Conservation (phyloP, 2,113 vertebrate genomes). For the Thermophis baileyi region DNA sequence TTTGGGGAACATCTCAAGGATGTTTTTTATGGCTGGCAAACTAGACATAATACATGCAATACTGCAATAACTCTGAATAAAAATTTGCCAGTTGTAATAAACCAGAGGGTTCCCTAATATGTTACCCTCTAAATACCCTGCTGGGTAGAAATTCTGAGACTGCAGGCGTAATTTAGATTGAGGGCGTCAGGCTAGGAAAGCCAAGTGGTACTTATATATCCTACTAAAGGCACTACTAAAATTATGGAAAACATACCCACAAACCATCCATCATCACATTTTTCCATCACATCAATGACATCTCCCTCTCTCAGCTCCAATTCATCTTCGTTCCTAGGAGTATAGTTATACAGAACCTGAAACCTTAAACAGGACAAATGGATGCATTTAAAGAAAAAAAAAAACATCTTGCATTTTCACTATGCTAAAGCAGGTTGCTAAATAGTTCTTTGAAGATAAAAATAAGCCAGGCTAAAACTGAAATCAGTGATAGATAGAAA, state of each 20-base stretch:
- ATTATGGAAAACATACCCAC: conserved; percentile 80
- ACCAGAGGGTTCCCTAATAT: background rate
- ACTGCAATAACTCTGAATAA: background rate
- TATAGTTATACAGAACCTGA: conserved; percentile 96
- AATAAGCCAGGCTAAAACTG: background rate
- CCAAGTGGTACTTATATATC: background rate
- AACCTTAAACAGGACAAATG: conserved; percentile 80
- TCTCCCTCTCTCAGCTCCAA: conserved; percentile 96
- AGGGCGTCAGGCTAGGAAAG: background rate
- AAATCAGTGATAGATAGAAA: background rate
- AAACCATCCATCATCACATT: conserved; percentile 98
- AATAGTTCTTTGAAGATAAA: background rate
- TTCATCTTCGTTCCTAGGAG: conserved; percentile 94
- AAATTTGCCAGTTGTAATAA: background rate
- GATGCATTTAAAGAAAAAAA: conserved; percentile 53
- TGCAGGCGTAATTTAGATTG: background rate
- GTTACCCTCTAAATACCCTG: background rate
- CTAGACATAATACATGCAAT: background rate
- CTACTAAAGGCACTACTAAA: conserved; percentile 3
- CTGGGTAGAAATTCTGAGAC: background rate
- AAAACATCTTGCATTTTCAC: conserved; percentile 25
- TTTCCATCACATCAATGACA: conserved; percentile 95
- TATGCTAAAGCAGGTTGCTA: conserved; percentile 32
- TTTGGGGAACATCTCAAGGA: background rate
- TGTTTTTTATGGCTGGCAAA: background rate